These are phyloP conservation scores for Pithecia hirsuta DNA, from an alignment of 2,797 vertebrate species.

Conservation along the genomic window DNA sequence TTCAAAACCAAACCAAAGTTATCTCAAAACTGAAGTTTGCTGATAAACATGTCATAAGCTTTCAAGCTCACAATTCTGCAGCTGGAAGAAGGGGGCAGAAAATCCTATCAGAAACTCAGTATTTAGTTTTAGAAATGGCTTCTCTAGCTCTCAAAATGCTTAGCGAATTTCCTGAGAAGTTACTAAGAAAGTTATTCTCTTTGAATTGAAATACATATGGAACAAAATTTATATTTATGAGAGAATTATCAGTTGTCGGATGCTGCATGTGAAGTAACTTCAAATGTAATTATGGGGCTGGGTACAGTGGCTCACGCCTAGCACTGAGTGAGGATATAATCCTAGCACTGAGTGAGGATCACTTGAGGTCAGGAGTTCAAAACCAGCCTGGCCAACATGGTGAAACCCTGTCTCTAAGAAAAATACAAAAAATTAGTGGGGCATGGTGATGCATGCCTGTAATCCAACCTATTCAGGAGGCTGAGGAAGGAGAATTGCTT, in stretches of 20 bases:
- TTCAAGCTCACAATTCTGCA: background rate
- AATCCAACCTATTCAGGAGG: background rate
- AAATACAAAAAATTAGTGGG: background rate
- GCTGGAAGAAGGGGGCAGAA: background rate
- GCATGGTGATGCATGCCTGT: background rate
- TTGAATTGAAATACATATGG: background rate
- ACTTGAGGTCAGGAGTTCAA: background rate
- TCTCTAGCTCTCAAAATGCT: background rate
- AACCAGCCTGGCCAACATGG: background rate
- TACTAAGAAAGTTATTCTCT: background rate
- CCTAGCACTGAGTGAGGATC: background rate
- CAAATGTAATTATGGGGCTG: background rate
- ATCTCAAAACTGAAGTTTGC: background rate
- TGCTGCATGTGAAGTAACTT: background rate
- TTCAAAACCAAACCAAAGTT: slow-evolving; percentile 41
- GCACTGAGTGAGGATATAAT: background rate
- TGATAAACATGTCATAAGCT: background rate
- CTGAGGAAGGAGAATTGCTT: background rate
- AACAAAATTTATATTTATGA: background rate
- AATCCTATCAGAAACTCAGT: background rate
- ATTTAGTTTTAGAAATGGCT: background rate
- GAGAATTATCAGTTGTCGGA: background rate
- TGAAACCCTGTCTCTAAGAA: background rate
- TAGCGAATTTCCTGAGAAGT: background rate
- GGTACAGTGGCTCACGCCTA: background rate